Conservation (phyloP, 2,113 vertebrate genomes). For the Alosa alosa region DNA sequence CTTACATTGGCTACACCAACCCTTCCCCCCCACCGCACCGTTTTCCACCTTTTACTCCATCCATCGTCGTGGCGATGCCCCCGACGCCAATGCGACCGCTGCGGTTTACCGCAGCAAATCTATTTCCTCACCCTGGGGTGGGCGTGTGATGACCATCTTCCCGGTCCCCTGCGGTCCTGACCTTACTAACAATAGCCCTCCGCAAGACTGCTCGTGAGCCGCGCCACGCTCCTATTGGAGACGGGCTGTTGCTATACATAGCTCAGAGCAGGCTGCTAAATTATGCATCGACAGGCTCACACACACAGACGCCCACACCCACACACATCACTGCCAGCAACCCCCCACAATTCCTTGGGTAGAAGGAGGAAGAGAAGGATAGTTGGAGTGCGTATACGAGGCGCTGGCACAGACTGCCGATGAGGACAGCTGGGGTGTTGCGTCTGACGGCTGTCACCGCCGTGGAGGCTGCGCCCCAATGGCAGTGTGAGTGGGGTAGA, state of each 20-base stretch:
- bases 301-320: neutral
- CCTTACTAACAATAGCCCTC: conserved; percentile 44
- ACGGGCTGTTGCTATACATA: conserved; percentile 40
- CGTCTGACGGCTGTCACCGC: conserved; percentile 7
- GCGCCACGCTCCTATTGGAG: conserved; percentile 7
- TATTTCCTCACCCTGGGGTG: neutral
- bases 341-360: neutral
- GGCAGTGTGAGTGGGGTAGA: neutral
- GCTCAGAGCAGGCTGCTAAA: conserved; percentile 26
- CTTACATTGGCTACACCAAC: neutral
- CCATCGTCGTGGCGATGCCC: neutral
- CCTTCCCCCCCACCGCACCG: neutral
- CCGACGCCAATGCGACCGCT: neutral
- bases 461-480: neutral
- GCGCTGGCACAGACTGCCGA: conserved; percentile 16
- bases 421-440: conserved; percentile 36
- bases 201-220: neutral
- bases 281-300: conserved; percentile 36
- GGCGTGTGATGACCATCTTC: neutral
- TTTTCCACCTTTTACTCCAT: neutral
- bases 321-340: neutral
- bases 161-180: conserved; percentile 31
- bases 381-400: neutral
- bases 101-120: conserved; percentile 35
- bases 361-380: neutral